These are phyloP conservation scores for Drosophila putrida DNA, from an alignment of 2,888 invertebrate genomes.

Conservation along the genomic window DNA sequence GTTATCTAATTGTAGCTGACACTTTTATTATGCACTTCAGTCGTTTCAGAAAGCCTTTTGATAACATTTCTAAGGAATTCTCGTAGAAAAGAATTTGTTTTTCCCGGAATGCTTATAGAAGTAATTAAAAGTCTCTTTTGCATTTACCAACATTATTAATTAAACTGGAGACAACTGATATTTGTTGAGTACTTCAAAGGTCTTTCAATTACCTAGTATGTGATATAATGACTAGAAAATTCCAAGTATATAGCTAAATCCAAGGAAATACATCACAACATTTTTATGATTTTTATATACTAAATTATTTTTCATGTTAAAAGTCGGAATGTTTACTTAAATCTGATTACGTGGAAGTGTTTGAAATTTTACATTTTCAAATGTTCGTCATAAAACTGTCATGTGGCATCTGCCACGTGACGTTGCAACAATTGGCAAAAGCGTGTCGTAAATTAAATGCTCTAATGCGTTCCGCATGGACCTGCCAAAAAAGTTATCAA, in stretches of 20 bases:
- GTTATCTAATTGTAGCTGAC: conserved; percentile 30
- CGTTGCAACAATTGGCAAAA: conserved; percentile 25
- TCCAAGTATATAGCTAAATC: background rate
- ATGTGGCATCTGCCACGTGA: conserved; percentile 31
- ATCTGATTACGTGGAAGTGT: conserved; percentile 9
- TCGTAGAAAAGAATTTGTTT: background rate
- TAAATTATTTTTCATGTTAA: conserved; percentile 18
- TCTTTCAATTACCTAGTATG: background rate
- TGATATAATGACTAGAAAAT: background rate
- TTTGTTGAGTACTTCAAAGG: background rate
- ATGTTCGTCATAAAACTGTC: conserved; percentile 23
- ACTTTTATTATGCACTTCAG: conserved; percentile 17
- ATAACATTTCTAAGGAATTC: conserved; percentile 1
- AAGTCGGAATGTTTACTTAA: conserved; percentile 6
- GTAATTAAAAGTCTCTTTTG: background rate
- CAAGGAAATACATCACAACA: background rate
- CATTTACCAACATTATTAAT: background rate
- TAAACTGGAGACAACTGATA: too few species aligned
- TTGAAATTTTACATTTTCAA: conserved; percentile 4
- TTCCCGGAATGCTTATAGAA: background rate
- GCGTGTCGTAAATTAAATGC: conserved; percentile 28
- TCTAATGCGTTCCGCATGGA: conserved; percentile 49
- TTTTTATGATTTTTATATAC: background rate
- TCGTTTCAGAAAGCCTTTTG: background rate
- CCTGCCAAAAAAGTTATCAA: conserved; percentile 41